Conservation (phyloP, 2,797 vertebrate genomes). For the Carcharodon carcharias region DNA sequence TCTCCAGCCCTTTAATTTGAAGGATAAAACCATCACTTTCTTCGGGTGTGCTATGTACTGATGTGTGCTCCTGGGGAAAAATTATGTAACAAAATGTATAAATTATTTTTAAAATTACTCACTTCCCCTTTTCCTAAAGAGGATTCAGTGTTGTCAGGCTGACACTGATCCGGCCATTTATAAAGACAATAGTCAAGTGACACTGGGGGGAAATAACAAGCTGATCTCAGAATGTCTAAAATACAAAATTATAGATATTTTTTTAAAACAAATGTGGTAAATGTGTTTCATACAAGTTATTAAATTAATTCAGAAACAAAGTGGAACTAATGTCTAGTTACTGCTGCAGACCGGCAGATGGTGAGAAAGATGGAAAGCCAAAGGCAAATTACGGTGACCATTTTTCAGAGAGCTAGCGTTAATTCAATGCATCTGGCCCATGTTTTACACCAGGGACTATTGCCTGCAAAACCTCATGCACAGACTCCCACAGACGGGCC, state of each 20-base stretch:
- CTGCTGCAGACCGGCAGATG: background rate
- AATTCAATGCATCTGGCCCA: conserved; percentile 33
- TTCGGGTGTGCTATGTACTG: background rate
- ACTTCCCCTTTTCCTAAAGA: background rate
- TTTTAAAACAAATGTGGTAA: background rate
- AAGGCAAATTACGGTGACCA: conserved; percentile 35
- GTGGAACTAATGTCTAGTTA: conserved; percentile 23
- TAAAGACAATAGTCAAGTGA: background rate
- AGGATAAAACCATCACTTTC: background rate
- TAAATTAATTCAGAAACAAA: conserved; percentile 24
- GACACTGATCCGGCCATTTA: background rate
- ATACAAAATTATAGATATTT: background rate
- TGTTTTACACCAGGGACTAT: conserved; percentile 3
- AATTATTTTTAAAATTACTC: background rate
- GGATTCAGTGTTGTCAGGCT: background rate
- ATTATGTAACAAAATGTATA: background rate
- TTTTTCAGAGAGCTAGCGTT: background rate
- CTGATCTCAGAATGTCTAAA: background rate
- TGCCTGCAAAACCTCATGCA: background rate
- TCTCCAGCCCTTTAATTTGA: background rate
- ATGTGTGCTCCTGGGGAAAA: background rate
- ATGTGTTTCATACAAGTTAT: background rate
- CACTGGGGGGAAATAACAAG: background rate
- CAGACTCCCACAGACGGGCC: conserved; percentile 6
- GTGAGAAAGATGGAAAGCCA: conserved; percentile 34